Conservation (phyloP, 2,888 invertebrate species). For the Muscina levida region DNA sequence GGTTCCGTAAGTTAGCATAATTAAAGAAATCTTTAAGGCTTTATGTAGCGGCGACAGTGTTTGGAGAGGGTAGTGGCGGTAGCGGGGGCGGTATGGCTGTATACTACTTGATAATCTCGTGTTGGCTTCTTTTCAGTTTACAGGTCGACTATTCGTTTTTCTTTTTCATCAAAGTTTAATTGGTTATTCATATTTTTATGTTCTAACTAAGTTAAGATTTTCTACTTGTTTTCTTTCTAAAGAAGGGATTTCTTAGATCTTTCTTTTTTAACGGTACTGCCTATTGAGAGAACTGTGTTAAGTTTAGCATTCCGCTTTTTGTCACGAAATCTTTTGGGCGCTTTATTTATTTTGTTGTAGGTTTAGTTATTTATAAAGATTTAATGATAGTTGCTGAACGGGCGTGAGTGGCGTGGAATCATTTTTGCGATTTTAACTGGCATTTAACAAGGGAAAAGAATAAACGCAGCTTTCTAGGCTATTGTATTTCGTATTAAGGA, state of each 20-base stretch:
- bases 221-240: neutral
- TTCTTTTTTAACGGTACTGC: neutral
- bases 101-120: no score
- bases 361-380: no score
- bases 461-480: no score
- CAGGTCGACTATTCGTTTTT: neutral
- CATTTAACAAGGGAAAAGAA: no score
- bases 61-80: no score
- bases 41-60: neutral
- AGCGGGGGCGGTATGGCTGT: no score
- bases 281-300: neutral
- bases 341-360: no score
- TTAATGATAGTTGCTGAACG: no score
- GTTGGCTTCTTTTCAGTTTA: neutral
- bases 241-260: neutral
- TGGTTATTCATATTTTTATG: neutral
- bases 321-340: neutral
- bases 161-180: neutral
- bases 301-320: neutral
- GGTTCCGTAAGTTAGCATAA: neutral
- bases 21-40: constrained; percentile 4
- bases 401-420: no score
- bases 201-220: neutral
- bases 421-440: no score
- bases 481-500: no score